Conservation (phyloP, 2,888 invertebrate genomes). For the Archaeoteleia sp. region DNA sequence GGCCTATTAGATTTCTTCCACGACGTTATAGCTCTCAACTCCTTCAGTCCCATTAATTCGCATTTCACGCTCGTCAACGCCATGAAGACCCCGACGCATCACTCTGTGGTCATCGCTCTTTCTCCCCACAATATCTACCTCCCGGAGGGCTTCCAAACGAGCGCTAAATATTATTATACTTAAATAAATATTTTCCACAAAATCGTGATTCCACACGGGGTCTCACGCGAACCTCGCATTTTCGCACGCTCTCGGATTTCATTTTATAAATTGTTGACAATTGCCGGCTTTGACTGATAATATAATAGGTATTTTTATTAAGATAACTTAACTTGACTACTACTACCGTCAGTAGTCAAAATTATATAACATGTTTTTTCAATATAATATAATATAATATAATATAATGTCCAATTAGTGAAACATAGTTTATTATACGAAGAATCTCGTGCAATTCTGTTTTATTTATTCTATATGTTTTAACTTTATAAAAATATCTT, state of each 20-base stretch:
- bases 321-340: no score
- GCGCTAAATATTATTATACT: constrained; percentile 51
- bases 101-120: constrained; percentile 46
- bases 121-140: constrained; percentile 17
- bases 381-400: no score
- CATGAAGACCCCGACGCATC: constrained; percentile 44
- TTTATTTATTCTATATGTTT: no score
- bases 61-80: constrained; percentile 61
- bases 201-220: constrained; percentile 46
- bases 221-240: constrained; percentile 35
- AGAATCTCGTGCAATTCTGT: no score
- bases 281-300: constrained; percentile 1
- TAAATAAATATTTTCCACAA: constrained; percentile 50
- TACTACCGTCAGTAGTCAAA: no score
- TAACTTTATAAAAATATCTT: no score
- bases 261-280: constrained; percentile 31
- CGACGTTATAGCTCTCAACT: constrained; percentile 39
- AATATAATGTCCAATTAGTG: no score
- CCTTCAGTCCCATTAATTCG: constrained; percentile 58
- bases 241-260: constrained; percentile 40
- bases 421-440: no score
- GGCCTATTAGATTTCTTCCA: constrained; percentile 34
- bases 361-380: no score
- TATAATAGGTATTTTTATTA: no score
- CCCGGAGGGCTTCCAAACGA: constrained; percentile 47